Conservation (phyloP, 2,888 invertebrate genomes). For the Muscina levida region DNA sequence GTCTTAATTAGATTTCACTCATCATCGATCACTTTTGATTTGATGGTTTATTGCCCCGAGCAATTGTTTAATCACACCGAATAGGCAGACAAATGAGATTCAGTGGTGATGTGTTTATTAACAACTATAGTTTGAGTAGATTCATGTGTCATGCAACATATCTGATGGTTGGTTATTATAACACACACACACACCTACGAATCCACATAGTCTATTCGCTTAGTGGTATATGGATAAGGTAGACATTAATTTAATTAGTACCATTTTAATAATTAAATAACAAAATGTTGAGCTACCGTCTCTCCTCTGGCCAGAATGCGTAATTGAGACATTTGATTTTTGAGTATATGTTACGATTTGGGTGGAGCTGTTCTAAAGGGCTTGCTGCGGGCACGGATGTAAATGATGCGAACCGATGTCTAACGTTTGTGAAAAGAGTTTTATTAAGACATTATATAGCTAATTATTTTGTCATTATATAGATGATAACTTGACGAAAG, state of each 20-base stretch:
- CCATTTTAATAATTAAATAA: constrained; percentile 42
- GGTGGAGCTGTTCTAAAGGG: background rate
- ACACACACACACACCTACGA: background rate
- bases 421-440: background rate
- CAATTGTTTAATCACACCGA: constrained; percentile 52
- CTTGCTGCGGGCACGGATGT: background rate
- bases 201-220: too few relatives aligned
- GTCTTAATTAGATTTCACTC: constrained; percentile 68
- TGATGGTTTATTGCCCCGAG: constrained; percentile 64
- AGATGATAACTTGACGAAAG: too few relatives aligned
- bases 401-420: background rate
- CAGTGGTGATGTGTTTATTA: constrained; percentile 39
- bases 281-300: background rate
- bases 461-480: too few relatives aligned
- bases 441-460: constrained; percentile 2
- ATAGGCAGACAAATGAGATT: constrained; percentile 50
- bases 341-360: background rate
- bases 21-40: constrained; percentile 65
- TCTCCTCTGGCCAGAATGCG: background rate
- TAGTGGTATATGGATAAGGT: constrained; percentile 32
- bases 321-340: background rate
- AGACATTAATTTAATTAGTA: constrained; percentile 60
- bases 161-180: background rate
- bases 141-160: too few relatives aligned
- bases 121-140: too few relatives aligned